phyloP scores from a whole-genome alignment of 53 echinoderm and acorn worm genomes.

The Crossaster papposus region DNA sequence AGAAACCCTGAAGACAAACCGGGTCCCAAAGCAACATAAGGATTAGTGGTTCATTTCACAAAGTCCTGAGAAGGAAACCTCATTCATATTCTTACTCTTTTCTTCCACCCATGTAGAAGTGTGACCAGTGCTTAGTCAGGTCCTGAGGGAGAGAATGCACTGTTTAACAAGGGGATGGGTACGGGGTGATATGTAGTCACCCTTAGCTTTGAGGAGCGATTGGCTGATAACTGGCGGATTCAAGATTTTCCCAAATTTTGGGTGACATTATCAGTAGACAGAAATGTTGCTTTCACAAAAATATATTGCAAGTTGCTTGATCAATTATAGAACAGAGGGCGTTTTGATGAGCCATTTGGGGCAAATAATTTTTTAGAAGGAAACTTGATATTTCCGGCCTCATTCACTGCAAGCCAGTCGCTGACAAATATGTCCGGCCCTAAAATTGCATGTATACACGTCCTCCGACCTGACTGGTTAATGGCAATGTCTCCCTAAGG shows the following conservation, averaged over 20 bases:
- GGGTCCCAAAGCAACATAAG: neutral
- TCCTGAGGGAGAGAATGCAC: slow-evolving; percentile 49
- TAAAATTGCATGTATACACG: no score
- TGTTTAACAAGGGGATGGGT: slow-evolving; percentile 15
- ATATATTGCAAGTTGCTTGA: no score
- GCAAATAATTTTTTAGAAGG: no score
- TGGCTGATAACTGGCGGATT: neutral
- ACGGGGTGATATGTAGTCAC: slow-evolving; percentile 14
- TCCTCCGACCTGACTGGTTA: no score
- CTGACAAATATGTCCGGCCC: no score
- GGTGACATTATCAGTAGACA: no score
- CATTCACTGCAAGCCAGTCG: no score
- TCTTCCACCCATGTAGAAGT: neutral
- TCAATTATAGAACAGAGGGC: no score
- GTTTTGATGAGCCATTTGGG: no score
- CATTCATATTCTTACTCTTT: neutral
- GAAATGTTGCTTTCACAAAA: no score
- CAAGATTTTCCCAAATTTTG: neutral
- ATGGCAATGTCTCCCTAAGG: no score
- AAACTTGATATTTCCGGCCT: no score
- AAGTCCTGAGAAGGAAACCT: neutral
- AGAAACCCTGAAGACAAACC: neutral
- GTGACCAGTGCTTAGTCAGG: slow-evolving; percentile 45
- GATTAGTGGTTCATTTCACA: slow-evolving; percentile 28
- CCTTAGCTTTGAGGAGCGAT: neutral